A percentile compares a stretch with the other conserved stretches of the same genome.
phyloP scores from a whole-genome alignment of 2,797 vertebrate genomes.

The Oryzias dopingdopingensis region DNA sequence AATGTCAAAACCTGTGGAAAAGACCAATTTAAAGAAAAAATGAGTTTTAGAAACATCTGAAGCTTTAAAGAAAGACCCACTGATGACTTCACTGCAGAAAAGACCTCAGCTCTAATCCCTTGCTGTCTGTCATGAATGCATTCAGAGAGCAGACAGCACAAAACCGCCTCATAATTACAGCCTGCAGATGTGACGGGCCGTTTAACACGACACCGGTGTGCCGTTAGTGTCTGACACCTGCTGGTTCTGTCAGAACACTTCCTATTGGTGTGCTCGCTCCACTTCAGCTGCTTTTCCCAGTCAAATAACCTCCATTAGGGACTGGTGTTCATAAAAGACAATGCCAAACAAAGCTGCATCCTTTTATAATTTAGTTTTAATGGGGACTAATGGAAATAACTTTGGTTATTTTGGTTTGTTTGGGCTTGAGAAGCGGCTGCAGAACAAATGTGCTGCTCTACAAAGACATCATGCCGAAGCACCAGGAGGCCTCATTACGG shows the following conservation, averaged over 20 bases:
- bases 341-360: too few relatives aligned
- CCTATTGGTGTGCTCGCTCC: neutral
- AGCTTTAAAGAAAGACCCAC: neutral
- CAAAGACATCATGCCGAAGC: slow-evolving; percentile 1
- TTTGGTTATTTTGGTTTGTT: neutral
- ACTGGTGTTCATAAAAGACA: too few relatives aligned
- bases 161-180: slow-evolving; percentile 25
- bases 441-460: slow-evolving; percentile 4
- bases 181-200: slow-evolving; percentile 27
- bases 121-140: neutral
- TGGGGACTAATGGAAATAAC: too few relatives aligned
- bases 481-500: slow-evolving; percentile 10
- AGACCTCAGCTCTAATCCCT: slow-evolving; percentile 5
- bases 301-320: too few relatives aligned
- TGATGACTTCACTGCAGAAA: neutral
- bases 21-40: too few relatives aligned
- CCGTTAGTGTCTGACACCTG: slow-evolving; percentile 10
- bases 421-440: neutral
- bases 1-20: too few relatives aligned
- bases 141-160: neutral
- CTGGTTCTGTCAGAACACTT: neutral
- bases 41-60: neutral
- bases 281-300: too few relatives aligned
- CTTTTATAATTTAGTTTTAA: too few relatives aligned
- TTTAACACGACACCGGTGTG: slow-evolving; percentile 26